Base-by-base conservation (phyloP, 1,140 invertebrate species). In the Eumaeus atala region DNA sequence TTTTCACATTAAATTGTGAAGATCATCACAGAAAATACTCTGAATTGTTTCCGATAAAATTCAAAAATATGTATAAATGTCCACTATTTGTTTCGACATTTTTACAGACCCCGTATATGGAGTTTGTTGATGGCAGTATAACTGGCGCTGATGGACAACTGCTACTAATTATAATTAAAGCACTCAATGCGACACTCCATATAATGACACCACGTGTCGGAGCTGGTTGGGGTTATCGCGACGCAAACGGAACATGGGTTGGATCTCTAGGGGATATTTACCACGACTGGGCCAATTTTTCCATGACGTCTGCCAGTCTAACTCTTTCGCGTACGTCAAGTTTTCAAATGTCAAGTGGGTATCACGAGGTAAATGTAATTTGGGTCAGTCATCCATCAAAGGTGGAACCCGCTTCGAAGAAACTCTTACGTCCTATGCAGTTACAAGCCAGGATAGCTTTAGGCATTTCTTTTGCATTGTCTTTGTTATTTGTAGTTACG, bases 251-350 rank as follows among this genome's bases (percentile, higher is more conserved):
- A 5, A 67, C 66, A 0, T 84, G 81, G 81, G 58, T 68, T 5
- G 81, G 81, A 8, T 84, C 77, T 3, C 70, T 84, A 0, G 70
- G 59, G 21, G 79, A 84, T 14, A 47, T 83, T 12, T 70, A 77
- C 48, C 51, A 75, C 17, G 64, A 71, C 21, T 51, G 66, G 35
- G 81, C 79, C n/a, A 78, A 84, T 42, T 74, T 84, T 11, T 84
- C 81, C 3, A 84, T 84, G 71, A 80, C 77, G 6, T 84, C 78
- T 2, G 72, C 66, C 4, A 68, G 69, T 28, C 47, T 84, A 12
- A 81, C 78, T 0, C 40, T 73, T 11, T 50, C 66, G 7, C 74
- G 76, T 56, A 68, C 66, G 48, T 59, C 44, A 5, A 40, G 67
- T 48, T 84, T 82, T 54, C 67, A 84, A 67, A 74, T 76, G 42